Base-by-base conservation (phyloP, 2,888 invertebrate species). In the Drosophila fungiperda region DNA sequence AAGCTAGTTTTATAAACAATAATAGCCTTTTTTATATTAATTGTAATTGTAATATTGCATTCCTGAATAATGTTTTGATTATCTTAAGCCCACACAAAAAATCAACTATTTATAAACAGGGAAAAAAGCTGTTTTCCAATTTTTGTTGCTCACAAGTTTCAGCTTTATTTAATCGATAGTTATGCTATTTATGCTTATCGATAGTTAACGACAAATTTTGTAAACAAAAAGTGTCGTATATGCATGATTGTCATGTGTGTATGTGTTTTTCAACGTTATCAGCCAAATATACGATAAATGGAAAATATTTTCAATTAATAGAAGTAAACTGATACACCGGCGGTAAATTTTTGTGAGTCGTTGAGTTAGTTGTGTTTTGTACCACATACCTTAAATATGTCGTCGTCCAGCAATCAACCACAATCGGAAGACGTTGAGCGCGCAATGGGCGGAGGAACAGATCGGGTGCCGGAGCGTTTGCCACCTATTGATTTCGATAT, bases 401-500 rank as follows among this genome's bases (percentile, higher is more conserved):
- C 84, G 55, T 68, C 80, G 71, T 59, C 80, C 72, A 79, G 65
- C 50, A 69, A 69, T 6, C 73, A 62, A 52, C 54, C 40, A 60
- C 68, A 15, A 53, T 48, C 20, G 50, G 73, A 61, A 68, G 80
- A 68, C 58, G 42, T 48, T 12, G 82, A 68, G 33, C 29, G 36
- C 4, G 45, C 59, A 2, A 80, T 81, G 81, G 71, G 62, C 9
- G 59, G 59, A 9, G 54, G 59, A 15, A 62, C 50, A 23, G 61
- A 72, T 12, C 57, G 26, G 17, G 33, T 63, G 1, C 45, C 61
- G 2, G 85, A 87, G 6, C 67, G 80, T 0, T 52, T 90, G 50
- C 86, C 87, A 0, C 70, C 82, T 26, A 95, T 96, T 53, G 95
- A 96, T 90, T 94, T 93, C 75, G 93, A 94, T 36, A 93, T 94